Percentiles rank a stretch among this genome's conserved stretches.
phyloP scores from a whole-genome alignment of 2,888 invertebrate species.

The Ophioninae sp. region DNA sequence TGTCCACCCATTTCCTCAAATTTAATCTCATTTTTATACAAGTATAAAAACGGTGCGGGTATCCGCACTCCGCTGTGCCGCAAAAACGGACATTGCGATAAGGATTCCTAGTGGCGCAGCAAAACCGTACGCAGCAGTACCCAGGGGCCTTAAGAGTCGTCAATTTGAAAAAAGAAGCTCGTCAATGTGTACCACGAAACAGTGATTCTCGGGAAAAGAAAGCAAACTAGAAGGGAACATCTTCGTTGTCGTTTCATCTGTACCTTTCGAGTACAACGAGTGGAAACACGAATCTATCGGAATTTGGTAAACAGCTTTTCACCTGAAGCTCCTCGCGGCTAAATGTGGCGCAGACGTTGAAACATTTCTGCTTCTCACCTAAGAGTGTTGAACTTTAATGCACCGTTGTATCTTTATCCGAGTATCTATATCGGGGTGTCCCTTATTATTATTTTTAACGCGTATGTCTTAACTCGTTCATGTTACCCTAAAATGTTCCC shows the following conservation, averaged over 20 bases:
- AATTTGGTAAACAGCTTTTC: not conserved
- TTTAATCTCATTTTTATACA: not conserved
- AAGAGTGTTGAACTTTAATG: not conserved
- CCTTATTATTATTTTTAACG: not conserved
- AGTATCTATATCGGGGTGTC: not conserved
- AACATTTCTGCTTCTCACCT: not conserved
- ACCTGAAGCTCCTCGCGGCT: not conserved
- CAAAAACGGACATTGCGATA: not conserved
- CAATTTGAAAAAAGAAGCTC: not conserved
- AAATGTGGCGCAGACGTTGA: slow-evolving; percentile 1
- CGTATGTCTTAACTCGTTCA: not conserved
- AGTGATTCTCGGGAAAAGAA: slow-evolving; percentile 1
- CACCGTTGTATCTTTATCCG: not conserved
- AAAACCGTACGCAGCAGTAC: not conserved
- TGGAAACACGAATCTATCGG: not conserved
- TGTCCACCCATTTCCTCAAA: not conserved
- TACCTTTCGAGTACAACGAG: not conserved
- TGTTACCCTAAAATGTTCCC: not conserved
- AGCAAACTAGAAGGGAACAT: not conserved
- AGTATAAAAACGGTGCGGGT: not conserved
- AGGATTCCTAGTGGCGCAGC: not conserved
- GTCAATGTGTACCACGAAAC: slow-evolving; percentile 10
- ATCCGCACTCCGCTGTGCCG: not conserved
- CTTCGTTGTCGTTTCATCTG: not conserved
- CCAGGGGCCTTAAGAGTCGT: slow-evolving; percentile 11